Base-by-base conservation (phyloP, 2,888 invertebrate genomes). In the Megastigmus dorsalis region DNA sequence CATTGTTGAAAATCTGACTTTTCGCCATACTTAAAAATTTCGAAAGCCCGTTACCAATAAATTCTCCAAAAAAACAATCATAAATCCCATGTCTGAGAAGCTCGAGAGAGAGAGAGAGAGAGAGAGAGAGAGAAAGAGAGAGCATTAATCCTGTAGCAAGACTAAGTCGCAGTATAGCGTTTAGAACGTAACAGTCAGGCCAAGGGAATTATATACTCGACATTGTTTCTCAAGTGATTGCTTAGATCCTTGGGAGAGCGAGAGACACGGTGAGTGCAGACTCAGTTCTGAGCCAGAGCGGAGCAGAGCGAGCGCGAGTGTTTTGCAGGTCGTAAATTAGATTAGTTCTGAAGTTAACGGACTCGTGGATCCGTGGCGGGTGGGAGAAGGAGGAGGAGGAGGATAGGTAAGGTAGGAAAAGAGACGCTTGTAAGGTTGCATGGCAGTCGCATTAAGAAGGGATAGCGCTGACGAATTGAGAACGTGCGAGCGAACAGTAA, bases 251-350 rank as follows among this genome's bases (percentile, higher is more conserved):
- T n/a, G 50, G 15, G 65, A 20, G 43, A 6, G 30, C 15, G 41
- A 48, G 23, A 26, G 52, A 77, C n/a, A n/a, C n/a, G n/a, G n/a
- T n/a, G 76, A 74, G 77, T 76, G 77, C 78, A 77, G 76, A 79
- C 73, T 80, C 78, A 78, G 79, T 79, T 76, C 72, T 55, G 70
- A 74, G 74, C 74, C 68, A 72, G 74, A 71, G 78, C 80, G 76
- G n/a, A n/a, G n/a, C n/a, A n/a, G n/a, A 74, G 74, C 74, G 70
- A 72, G 74, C 73, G 78, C 80, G 76, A 81, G 80, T 82, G 81
- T 84, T 84, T 84, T 84, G 80, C 81, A 82, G 80, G 77, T 82
- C 83, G 83, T 84, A 85, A 85, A 85, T 85, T 83, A 84, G 84
- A 85, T 85, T 84, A 85, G 82, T 84, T 85, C 81, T 80, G 74